Base-by-base conservation (phyloP, 1,140 invertebrate genomes). In the Portunus trituberculatus region DNA sequence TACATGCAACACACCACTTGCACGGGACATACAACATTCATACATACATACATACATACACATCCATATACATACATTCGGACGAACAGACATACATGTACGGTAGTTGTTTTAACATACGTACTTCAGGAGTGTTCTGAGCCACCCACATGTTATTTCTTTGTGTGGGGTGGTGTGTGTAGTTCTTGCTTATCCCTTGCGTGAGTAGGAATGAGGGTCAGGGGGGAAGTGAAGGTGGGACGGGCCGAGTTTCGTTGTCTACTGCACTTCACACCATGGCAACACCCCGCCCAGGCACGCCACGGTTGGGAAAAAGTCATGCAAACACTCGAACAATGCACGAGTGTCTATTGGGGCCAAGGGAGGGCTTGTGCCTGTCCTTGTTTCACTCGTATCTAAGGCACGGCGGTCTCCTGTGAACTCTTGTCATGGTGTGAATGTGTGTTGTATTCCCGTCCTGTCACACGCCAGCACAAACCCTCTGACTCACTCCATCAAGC, bases 61-160 rank as follows among this genome's bases (percentile, higher is more conserved):
- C 6, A 76, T 20, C 12, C 67, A 76, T 20, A 76, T 20, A 76
- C 59, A 76, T 25, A 76, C 67, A 76, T 20, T 20, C 67, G 20
- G 12, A 76, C 67, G 20, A 2, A 76, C 67, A 76, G 12, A 76
- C 67, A 76, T 76, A 76, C 12, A n/a, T n/a, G 67, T n/a, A n/a
- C 67, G 20, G n/a, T n/a, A 76, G 0, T 76, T n/a, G 39, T 20
- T 59, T 59, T 76, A n/a, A 8, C 67, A 76, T 91, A 91, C 89
- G 89, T 91, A 91, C 89, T 91, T 91, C 89, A 6, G 29, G 46
- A 8, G 89, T 59, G 48, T 91, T 91, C 28, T 91, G 89, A n/a
- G 59, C 89, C 29, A 91, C 89, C 89, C 89, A 91, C 89, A 91
- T 91, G 52, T n/a, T 76, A n/a, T 76, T n/a, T 76, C n/a, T 76